Evolutionary conservation across 1,140 invertebrate species (phyloP).

Genomic region (Stenopsyche tienmushanensis): DNA sequence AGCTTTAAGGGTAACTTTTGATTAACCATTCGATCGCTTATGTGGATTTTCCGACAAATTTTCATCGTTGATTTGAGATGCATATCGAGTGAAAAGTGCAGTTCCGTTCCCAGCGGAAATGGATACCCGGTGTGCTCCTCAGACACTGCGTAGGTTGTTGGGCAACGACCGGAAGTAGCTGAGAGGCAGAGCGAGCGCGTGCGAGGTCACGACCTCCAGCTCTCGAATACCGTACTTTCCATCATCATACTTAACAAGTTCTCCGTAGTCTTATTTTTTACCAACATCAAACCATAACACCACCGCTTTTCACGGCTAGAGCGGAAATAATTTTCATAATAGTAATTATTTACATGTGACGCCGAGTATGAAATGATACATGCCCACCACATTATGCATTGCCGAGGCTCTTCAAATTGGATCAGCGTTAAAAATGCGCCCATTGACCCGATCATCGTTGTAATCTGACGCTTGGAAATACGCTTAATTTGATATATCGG

Average conservation of each 20-base stretch:
- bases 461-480: no score
- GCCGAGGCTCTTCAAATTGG: background rate
- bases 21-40: no score
- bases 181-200: background rate
- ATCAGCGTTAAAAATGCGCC: no score
- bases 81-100: no score
- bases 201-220: slow-evolving; percentile 17
- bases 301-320: background rate
- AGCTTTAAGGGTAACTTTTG: no score
- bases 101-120: no score
- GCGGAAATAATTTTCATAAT: background rate
- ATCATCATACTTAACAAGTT: background rate
- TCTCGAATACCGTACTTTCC: slow-evolving; percentile 3
- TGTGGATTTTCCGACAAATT: no score
- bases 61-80: no score
- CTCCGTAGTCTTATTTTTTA: background rate
- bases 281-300: background rate
- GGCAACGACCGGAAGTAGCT: slow-evolving; percentile 13
- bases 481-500: no score
- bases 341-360: no score
- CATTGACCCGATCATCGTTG: no score
- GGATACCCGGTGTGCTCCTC: background rate
- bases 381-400: background rate
- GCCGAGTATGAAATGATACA: no score
- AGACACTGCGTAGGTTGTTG: background rate